Percentiles rank a stretch among this genome's conserved stretches.
Evolutionary conservation across 1,140 invertebrate genomes (phyloP).

Genomic region (Asobara japonica): DNA sequence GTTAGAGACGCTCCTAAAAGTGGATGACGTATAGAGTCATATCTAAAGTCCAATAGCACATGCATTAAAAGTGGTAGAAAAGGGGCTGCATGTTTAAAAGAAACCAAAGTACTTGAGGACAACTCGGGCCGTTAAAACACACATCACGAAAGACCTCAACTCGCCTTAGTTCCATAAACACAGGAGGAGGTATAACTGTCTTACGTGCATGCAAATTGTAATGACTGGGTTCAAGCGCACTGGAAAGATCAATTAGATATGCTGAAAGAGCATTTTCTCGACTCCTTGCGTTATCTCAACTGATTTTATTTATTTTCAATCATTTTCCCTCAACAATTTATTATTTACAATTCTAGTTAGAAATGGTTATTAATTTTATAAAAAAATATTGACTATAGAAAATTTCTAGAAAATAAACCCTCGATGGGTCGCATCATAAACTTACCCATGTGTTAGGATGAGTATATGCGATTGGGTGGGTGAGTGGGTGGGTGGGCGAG

Average conservation of each 20-base stretch:
- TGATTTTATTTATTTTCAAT: not conserved
- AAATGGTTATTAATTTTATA: too few relatives aligned
- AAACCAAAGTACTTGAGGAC: too few relatives aligned
- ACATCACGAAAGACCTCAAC: not conserved
- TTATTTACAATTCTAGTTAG: too few relatives aligned
- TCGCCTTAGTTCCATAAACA: not conserved
- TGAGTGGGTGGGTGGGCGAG: too few relatives aligned
- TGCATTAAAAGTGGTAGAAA: constrained; percentile 17
- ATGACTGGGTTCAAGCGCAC: constrained; percentile 63
- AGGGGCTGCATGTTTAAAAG: too few relatives aligned
- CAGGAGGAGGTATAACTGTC: constrained; percentile 25
- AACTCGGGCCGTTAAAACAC: not conserved
- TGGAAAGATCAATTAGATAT: constrained; percentile 65
- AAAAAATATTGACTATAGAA: too few relatives aligned
- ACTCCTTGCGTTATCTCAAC: not conserved
- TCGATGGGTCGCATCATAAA: too few relatives aligned
- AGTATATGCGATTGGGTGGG: too few relatives aligned
- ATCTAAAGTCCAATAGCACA: constrained; percentile 37
- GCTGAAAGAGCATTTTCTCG: constrained; percentile 41
- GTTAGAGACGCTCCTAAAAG: too few relatives aligned
- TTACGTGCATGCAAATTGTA: constrained; percentile 58
- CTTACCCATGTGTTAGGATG: too few relatives aligned
- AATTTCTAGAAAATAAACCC: too few relatives aligned
- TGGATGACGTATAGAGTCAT: constrained; percentile 1
- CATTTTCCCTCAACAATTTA: too few relatives aligned